Evolutionary conservation across 2,113 vertebrate species (phyloP).

Genomic region (Brachypteracias leptosomus): DNA sequence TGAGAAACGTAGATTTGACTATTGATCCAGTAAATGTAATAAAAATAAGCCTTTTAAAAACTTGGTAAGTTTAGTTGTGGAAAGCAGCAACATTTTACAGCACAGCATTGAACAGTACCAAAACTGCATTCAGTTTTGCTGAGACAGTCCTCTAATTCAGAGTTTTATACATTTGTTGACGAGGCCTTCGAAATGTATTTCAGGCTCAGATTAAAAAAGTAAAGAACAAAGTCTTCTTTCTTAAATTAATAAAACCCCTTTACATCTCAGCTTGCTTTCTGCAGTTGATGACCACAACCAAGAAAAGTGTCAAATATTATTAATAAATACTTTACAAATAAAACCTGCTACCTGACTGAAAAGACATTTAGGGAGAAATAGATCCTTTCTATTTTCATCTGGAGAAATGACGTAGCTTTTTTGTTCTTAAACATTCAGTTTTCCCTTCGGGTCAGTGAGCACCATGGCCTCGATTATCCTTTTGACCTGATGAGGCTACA

Average conservation of each 20-base stretch:
- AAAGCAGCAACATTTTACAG: neutral
- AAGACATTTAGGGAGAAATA: neutral
- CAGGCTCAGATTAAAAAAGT: neutral
- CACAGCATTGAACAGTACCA: neutral
- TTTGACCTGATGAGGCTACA: neutral
- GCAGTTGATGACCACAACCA: neutral
- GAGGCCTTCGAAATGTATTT: neutral
- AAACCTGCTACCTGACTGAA: neutral
- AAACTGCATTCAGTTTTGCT: neutral
- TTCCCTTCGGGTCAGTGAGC: neutral
- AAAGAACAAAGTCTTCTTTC: neutral
- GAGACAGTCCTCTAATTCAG: neutral
- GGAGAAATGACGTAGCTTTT: neutral
- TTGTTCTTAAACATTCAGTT: neutral
- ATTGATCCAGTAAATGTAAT: neutral
- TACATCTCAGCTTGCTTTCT: neutral
- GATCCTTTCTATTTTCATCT: neutral
- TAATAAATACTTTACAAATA: neutral
- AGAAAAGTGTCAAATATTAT: neutral
- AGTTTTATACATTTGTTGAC: neutral
- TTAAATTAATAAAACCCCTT: neutral
- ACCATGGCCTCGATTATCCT: neutral
- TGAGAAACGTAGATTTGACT: neutral
- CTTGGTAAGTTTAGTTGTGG: neutral
- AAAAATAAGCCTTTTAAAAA: neutral